Percentiles rank a stretch among this genome's conserved stretches.
These are phyloP conservation scores for Sussaba pulchella DNA, from an alignment of 2,888 invertebrate genomes.

Conservation along the genomic window DNA sequence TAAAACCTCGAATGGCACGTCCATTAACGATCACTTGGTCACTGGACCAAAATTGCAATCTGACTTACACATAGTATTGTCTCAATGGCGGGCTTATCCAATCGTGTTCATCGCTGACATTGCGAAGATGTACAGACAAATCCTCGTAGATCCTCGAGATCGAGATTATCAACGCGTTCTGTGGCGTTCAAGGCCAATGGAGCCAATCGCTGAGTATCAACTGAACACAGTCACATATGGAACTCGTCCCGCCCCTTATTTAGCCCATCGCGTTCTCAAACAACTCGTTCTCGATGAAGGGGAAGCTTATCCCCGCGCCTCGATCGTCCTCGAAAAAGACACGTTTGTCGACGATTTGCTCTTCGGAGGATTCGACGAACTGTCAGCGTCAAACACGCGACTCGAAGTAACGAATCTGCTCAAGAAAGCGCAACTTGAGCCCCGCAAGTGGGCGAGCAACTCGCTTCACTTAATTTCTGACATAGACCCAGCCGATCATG, in stretches of 20 bases:
- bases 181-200: conserved; percentile 63
- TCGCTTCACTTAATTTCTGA: too few relatives aligned
- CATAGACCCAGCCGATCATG: too few relatives aligned
- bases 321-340: conserved; percentile 9
- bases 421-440: too few relatives aligned
- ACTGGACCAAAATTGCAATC: conserved; percentile 38
- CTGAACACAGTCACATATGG: conserved; percentile 71
- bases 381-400: conserved; percentile 5
- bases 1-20: conserved; percentile 46
- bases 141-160: conserved; percentile 47
- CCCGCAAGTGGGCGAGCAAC: too few relatives aligned
- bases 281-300: conserved; percentile 54
- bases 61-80: conserved; percentile 34
- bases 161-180: conserved; percentile 68
- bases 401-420: conserved; percentile 32
- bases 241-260: conserved; percentile 66
- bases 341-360: conserved; percentile 55
- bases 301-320: neutral
- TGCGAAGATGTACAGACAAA: conserved; percentile 47
- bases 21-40: conserved; percentile 50
- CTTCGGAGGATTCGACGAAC: conserved; percentile 41
- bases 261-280: conserved; percentile 50
- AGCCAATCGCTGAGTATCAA: conserved; percentile 29
- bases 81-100: conserved; percentile 36
- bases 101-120: conserved; percentile 51